These are phyloP conservation scores for Castor canadensis DNA, from an alignment of 2,113 vertebrate genomes.

Conservation along the genomic window DNA sequence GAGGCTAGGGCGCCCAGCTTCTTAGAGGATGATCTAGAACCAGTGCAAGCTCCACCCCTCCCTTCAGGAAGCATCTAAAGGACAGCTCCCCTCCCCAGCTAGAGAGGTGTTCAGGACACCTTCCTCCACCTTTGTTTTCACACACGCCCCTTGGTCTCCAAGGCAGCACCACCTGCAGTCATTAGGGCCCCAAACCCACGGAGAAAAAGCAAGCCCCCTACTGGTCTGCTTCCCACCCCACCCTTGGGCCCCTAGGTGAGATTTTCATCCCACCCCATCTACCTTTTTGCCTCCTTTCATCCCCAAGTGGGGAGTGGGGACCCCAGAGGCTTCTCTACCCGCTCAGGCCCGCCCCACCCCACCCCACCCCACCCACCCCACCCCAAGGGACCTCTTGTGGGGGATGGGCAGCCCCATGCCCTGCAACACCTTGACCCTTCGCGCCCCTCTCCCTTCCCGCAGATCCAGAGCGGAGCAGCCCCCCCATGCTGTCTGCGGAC, in stretches of 20 bases:
- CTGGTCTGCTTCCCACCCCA: background rate
- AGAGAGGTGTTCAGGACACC: background rate
- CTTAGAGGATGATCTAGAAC: background rate
- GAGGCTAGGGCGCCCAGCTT: background rate
- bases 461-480: constrained; percentile 95
- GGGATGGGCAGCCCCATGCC: background rate
- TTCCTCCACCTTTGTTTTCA: background rate
- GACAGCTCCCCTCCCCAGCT: background rate
- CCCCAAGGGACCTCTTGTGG: background rate
- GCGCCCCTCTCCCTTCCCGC: constrained; percentile 66
- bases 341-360: background rate
- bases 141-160: no score
- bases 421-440: constrained; percentile 7
- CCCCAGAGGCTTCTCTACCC: background rate
- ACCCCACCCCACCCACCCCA: background rate
- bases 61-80: background rate
- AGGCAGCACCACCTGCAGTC: background rate
- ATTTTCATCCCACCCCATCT: background rate
- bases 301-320: background rate
- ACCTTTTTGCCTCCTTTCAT: no score
- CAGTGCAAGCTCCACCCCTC: background rate
- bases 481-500: constrained; percentile 98
- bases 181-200: background rate
- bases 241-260: background rate
- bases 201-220: background rate